Conservation (phyloP, 2,888 invertebrate genomes). For the Stenoptilia bipunctidactyla region DNA sequence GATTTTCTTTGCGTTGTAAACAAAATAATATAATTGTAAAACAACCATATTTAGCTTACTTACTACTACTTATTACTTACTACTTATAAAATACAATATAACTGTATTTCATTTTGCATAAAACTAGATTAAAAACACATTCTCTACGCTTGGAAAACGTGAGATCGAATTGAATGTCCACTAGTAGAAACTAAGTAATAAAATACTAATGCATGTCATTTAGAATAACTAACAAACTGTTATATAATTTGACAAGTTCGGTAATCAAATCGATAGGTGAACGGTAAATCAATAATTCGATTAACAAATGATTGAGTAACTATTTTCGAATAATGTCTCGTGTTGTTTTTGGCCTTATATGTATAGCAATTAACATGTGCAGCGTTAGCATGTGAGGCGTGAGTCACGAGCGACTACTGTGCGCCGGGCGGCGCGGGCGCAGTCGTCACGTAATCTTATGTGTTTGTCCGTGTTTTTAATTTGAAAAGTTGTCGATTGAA, state of each 20-base stretch:
- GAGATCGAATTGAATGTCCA: too few relatives aligned
- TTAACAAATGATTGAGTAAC: constrained; percentile 3
- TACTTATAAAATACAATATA: too few relatives aligned
- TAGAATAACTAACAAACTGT: not conserved
- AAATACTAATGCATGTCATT: not conserved
- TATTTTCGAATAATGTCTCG: constrained; percentile 8
- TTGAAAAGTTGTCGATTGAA: not conserved
- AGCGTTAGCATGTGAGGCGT: constrained; percentile 28
- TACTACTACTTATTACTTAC: too few relatives aligned
- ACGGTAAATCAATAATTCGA: too few relatives aligned
- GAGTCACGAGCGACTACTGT: constrained; percentile 45
- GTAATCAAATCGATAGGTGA: not conserved
- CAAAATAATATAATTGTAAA: too few relatives aligned
- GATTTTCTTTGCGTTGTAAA: too few relatives aligned
- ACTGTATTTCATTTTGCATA: too few relatives aligned
- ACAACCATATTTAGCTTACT: too few relatives aligned
- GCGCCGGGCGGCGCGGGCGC: constrained; percentile 17
- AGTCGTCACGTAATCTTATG: not conserved
- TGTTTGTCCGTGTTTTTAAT: not conserved
- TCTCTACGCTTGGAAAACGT: too few relatives aligned
- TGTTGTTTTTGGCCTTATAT: constrained; percentile 9
- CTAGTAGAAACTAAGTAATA: too few relatives aligned
- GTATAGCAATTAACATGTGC: constrained; percentile 42
- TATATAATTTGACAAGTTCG: not conserved
- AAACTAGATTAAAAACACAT: too few relatives aligned